Percentiles rank a stretch among this genome's conserved stretches.
Evolutionary conservation across 1,140 invertebrate genomes (phyloP).

Genomic region (Heliconius congener): DNA sequence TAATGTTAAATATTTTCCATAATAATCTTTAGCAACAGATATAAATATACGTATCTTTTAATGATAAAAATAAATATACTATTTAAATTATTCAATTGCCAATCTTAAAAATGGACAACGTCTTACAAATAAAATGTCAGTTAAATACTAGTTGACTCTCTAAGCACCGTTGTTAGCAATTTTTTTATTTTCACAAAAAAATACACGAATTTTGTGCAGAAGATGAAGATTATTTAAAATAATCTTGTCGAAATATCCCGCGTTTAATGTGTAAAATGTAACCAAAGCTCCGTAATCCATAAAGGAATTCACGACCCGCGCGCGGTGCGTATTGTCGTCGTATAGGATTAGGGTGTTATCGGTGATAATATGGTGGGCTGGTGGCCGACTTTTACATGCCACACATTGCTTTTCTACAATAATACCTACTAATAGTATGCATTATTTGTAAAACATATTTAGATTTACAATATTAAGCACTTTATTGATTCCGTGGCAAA

Average conservation of each 20-base stretch:
- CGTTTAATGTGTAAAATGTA: slow-evolving; percentile 47
- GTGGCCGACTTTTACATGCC: slow-evolving; percentile 33
- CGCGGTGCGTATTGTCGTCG: slow-evolving; percentile 61
- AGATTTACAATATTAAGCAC: no score
- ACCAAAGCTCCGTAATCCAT: slow-evolving; percentile 53
- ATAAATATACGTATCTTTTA: no score
- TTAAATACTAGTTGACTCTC: background rate
- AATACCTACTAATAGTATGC: background rate
- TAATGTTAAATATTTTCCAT: no score
- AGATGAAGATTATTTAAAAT: background rate
- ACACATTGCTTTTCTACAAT: slow-evolving; percentile 11
- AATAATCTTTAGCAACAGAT: no score
- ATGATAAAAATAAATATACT: no score
- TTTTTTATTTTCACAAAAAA: background rate
- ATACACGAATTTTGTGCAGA: background rate
- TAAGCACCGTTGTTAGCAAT: background rate
- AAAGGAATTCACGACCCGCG: slow-evolving; percentile 69
- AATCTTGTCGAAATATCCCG: background rate
- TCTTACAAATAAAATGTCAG: background rate
- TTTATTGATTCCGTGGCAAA: no score
- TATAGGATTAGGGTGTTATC: slow-evolving; percentile 73
- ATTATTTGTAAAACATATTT: background rate
- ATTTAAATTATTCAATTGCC: no score
- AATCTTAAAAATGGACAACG: background rate
- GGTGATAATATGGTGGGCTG: slow-evolving; percentile 67